These are phyloP conservation scores for Aeoliscus strigatus DNA, from an alignment of 2,797 vertebrate species.

Conservation along the genomic window DNA sequence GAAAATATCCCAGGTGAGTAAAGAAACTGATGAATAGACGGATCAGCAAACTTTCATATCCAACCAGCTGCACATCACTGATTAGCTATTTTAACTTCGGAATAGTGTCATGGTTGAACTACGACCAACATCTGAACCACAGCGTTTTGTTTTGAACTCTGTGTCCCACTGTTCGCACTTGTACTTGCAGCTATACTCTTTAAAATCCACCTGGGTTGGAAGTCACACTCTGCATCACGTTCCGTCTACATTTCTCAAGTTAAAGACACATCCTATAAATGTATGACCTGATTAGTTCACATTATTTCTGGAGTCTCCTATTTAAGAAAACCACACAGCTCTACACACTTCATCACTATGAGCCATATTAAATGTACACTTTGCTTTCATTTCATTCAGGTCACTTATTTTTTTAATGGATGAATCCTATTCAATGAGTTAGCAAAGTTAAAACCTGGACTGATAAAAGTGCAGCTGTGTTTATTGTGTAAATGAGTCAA, in stretches of 20 bases:
- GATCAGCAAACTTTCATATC: constrained; percentile 9
- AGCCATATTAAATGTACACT: neutral
- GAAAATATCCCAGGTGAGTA: constrained; percentile 48
- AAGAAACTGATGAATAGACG: constrained; percentile 31
- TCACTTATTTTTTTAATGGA: no score
- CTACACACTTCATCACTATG: constrained; percentile 2
- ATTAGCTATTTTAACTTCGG: constrained; percentile 17
- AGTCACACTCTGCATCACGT: no score
- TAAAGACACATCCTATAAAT: constrained; percentile 8
- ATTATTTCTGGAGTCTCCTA: constrained; percentile 26
- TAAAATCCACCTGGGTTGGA: no score
- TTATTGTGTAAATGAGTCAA: neutral
- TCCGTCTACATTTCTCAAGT: constrained; percentile 10
- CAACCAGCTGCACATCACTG: constrained; percentile 23
- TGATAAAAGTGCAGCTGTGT: neutral
- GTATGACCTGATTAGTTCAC: constrained; percentile 21
- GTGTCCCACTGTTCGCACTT: no score
- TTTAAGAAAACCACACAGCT: constrained; percentile 10
- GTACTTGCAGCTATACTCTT: no score
- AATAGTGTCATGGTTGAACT: neutral
- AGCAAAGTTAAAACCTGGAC: no score
- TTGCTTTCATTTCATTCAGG: no score
- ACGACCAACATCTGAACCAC: no score
- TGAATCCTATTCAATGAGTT: neutral
- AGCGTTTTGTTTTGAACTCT: no score